These are phyloP conservation scores for Chaetura pelagica DNA, from an alignment of 2,113 vertebrate species.

Conservation along the genomic window DNA sequence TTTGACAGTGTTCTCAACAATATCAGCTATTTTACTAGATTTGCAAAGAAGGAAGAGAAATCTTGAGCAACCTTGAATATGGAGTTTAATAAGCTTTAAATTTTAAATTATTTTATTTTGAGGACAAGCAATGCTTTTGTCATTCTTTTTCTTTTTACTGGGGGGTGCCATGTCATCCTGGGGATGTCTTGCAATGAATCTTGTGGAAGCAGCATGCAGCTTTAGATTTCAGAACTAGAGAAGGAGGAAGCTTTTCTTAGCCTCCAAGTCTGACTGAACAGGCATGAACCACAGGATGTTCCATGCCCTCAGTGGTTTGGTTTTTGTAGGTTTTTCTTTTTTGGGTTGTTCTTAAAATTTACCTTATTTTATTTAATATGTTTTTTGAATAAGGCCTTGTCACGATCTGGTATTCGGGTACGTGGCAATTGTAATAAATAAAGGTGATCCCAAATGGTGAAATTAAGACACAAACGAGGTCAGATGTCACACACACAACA, in stretches of 20 bases:
- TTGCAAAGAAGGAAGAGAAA: background rate
- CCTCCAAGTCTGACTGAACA: background rate
- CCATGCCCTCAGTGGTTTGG: accelerated
- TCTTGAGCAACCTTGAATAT: background rate
- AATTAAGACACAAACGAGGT: no score
- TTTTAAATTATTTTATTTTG: no score
- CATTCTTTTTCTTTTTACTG: background rate
- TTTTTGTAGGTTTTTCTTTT: background rate
- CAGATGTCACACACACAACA: no score
- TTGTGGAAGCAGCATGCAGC: background rate
- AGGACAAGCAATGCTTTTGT: background rate
- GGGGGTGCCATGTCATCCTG: background rate
- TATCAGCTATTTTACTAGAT: background rate
- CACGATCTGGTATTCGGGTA: no score
- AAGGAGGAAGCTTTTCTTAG: background rate
- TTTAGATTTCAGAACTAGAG: background rate
- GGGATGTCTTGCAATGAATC: background rate
- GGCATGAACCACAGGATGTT: background rate
- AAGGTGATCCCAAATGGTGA: no score
- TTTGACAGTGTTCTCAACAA: background rate
- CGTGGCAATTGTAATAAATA: no score
- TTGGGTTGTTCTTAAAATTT: no score
- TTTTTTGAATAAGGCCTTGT: no score
- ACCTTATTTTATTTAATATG: background rate
- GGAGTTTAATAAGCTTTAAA: background rate